Conservation (phyloP, 2,888 invertebrate genomes). For the Synergus laeviventris region DNA sequence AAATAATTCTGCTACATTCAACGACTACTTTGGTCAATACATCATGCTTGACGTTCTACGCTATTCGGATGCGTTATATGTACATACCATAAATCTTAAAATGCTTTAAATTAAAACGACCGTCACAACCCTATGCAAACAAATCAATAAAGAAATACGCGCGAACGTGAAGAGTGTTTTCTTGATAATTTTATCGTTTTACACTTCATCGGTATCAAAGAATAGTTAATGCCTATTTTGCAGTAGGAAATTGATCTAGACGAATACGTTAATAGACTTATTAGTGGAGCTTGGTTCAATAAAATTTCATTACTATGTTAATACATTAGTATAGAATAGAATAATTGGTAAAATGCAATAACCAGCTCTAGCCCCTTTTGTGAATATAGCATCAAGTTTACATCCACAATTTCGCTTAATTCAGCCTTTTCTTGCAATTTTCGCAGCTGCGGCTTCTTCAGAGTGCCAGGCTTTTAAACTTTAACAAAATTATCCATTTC, state of each 20-base stretch:
- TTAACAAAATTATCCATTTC: slow-evolving; percentile 25
- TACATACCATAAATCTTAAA: slow-evolving; percentile 10
- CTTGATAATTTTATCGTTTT: slow-evolving; percentile 21
- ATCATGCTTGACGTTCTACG: slow-evolving; percentile 7
- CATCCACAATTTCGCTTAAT: slow-evolving; percentile 16
- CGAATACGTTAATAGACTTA: slow-evolving; percentile 50
- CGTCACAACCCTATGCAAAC: background rate
- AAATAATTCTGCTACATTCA: background rate
- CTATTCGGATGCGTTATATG: background rate
- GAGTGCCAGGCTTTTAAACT: slow-evolving; percentile 18
- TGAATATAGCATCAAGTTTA: slow-evolving; percentile 16
- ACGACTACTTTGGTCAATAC: background rate
- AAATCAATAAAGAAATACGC: background rate
- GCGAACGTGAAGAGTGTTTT: background rate
- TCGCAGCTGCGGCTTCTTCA: background rate
- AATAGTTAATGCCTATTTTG: slow-evolving; percentile 9
- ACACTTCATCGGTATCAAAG: slow-evolving; percentile 18
- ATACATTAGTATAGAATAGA: slow-evolving; percentile 51
- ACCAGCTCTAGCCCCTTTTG: slow-evolving; percentile 17
- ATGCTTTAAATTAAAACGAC: slow-evolving; percentile 8
- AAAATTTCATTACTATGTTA: slow-evolving; percentile 53
- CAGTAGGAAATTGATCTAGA: background rate
- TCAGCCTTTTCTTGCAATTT: slow-evolving; percentile 22
- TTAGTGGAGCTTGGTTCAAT: slow-evolving; percentile 47
- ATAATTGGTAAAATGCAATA: slow-evolving; percentile 50